Percentiles rank a stretch among this genome's conserved stretches.
These are phyloP conservation scores for Hipparchia sbordonii DNA, from an alignment of 2,888 invertebrate species.

Conservation along the genomic window DNA sequence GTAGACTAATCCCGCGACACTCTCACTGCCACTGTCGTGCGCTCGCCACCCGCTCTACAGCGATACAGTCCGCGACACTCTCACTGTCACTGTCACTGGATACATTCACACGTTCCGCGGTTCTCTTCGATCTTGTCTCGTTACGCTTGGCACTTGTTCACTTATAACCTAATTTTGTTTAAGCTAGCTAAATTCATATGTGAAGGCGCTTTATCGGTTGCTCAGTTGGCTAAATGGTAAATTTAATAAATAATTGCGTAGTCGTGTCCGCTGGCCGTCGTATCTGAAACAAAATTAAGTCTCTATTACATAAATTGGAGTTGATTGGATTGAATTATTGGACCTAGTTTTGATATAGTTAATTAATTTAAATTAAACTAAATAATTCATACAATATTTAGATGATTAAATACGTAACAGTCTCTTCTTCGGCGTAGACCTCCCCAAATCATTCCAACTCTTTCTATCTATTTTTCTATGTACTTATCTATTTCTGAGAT, in stretches of 20 bases:
- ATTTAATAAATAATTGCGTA: conserved; percentile 50
- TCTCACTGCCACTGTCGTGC: too few relatives aligned
- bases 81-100: conserved; percentile 17
- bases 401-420: too few relatives aligned
- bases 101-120: neutral
- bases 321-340: too few relatives aligned
- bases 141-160: conserved; percentile 60
- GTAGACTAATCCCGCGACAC: too few relatives aligned
- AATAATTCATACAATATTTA: too few relatives aligned
- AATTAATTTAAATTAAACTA: too few relatives aligned
- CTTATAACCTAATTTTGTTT: conserved; percentile 56
- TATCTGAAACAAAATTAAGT: conserved; percentile 69
- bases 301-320: neutral
- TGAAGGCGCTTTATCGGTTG: conserved; percentile 76
- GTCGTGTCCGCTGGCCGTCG: conserved; percentile 49
- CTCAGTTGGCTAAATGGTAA: conserved; percentile 54
- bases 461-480: too few relatives aligned
- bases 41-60: neutral
- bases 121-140: conserved; percentile 3
- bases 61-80: neutral
- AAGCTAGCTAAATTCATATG: conserved; percentile 58
- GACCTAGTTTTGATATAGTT: too few relatives aligned
- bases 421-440: too few relatives aligned
- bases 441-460: too few relatives aligned
- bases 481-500: too few relatives aligned